Base-by-base conservation (phyloP, 2,797 vertebrate genomes). In the Argya squamiceps region DNA sequence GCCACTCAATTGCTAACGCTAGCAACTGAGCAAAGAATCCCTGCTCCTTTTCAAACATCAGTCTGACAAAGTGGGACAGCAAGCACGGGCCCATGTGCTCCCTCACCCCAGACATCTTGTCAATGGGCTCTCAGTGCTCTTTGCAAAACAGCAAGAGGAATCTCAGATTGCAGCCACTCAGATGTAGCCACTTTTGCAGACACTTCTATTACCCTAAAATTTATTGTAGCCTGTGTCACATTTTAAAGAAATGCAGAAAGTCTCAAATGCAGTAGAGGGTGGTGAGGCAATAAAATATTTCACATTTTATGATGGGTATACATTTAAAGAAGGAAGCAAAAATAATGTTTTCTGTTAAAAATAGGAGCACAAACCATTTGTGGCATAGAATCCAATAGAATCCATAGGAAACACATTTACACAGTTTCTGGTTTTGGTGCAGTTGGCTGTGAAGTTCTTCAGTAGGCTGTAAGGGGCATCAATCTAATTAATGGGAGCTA, bases 401-500 rank as follows among this genome's bases (percentile, higher is more conserved):
- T n/a, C n/a, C n/a, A n/a, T n/a, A 86, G 86, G 90, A 97, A 98
- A 97, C 92, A 97, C 94, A 97, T 98, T 98, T 97, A 58, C 24
- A 44, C 37, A 29, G 62, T 75, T 88, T 97, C 97, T 97, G 85
- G 88, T 97, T 92, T 60, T 64, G 60, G 44, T 95, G 41, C 62
- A 93, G 77, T 55, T 93, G 81, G 41, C 94, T 91, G 49, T 36
- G 74, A 84, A 89, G 84, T 91, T 56, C 90, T 97, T 95, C 47
- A 89, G 55, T 79, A 73, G n/a, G 37, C 39, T 97, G 46, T 65
- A 80, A 95, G n/a, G 58, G 89, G 43, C 91, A 92, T 69, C 44
- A 3, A 4, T 92, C 86, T 69, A 77, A 90, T 93, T 96, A 96
- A 96, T 92, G 89, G 41, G 34, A 63, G 43, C 55, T 84, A 73